Base-by-base conservation (phyloP, 2,113 vertebrate species). In the Alligator mississippiensis region DNA sequence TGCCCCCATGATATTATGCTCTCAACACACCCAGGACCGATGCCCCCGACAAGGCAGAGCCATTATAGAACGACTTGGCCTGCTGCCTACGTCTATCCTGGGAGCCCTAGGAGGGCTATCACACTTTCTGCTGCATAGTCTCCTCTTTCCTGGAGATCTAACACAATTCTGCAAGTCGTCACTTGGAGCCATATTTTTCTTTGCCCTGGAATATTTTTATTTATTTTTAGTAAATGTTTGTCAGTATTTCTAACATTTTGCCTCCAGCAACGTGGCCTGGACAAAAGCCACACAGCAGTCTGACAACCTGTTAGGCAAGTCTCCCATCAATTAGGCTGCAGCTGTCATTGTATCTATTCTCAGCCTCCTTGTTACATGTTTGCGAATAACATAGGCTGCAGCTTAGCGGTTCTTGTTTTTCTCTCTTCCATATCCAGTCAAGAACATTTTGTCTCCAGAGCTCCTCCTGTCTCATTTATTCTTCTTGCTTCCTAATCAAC, bases 251-350 rank as follows among this genome's bases (percentile, higher is more conserved):
- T 97, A 96, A 94, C 96, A 89, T 76, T 95, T 86, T 0, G 96
- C 97, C 96, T 95, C 74, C 95, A 96, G 96, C 97, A 96, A 82
- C 21, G 34, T 74, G 88, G 87, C 90, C 95, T 97, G 97, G 97
- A 95, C 90, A 76, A 77, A 8, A 94, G 96, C 96, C 96, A 96
- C 5, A 34, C 88, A 95, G 90, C 87, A 95, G 95, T 90, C 96
- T 95, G 94, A 97, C 96, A 96, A 96, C 97, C 96, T 97, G 97
- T 96, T 97, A 96, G 88, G 92, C 93, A 17, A 96, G 90, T 96
- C 94, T 97, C 96, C 96, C 93, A 95, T 97, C 95, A 98, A 97
- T 97, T 97, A 97, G 95, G 88, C 93, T 95, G 96, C 97, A 96
- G 97, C 95, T 97, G 96, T 96, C 96, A 95, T 80, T 95, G 84